Percentiles rank a stretch among this genome's conserved stretches.
Evolutionary conservation across 2,113 vertebrate species (phyloP).

Genomic region (Neoarius graeffei): DNA sequence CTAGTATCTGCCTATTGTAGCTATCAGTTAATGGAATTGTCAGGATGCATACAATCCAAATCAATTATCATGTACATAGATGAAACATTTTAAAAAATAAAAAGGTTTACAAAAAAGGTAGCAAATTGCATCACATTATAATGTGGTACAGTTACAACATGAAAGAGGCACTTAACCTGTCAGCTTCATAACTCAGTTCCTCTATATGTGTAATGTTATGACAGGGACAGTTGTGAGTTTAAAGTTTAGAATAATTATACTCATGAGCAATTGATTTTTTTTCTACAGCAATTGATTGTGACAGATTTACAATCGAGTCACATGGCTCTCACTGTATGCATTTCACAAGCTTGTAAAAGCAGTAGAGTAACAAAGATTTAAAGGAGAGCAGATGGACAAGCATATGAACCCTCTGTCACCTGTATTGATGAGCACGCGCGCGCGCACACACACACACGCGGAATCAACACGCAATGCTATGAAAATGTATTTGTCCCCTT

Average conservation of each 20-base stretch:
- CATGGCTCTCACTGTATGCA: slow-evolving; percentile 20
- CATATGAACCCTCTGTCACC: slow-evolving; percentile 9
- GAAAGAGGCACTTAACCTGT: slow-evolving; percentile 1
- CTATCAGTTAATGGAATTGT: neutral
- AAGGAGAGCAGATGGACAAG: slow-evolving; percentile 24
- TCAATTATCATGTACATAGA: neutral
- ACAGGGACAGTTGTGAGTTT: neutral
- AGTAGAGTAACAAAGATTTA: slow-evolving; percentile 32
- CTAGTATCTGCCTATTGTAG: too few species aligned
- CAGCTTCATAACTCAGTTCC: neutral
- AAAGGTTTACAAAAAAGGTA: neutral
- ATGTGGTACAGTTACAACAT: neutral
- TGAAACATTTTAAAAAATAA: slow-evolving; percentile 7
- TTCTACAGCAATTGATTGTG: slow-evolving; percentile 16
- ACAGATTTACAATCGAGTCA: slow-evolving; percentile 40
- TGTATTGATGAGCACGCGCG: neutral
- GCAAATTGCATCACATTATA: slow-evolving; percentile 1
- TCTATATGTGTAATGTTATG: slow-evolving; percentile 13
- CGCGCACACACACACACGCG: slow-evolving; percentile 11
- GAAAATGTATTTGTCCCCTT: neutral
- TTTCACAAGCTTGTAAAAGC: slow-evolving; percentile 41
- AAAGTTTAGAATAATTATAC: slow-evolving; percentile 14
- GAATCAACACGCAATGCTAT: neutral
- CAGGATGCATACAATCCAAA: neutral
- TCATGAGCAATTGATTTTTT: slow-evolving; percentile 15